Conservation (phyloP, 1,140 invertebrate species). For the Eriosoma lanigerum region DNA sequence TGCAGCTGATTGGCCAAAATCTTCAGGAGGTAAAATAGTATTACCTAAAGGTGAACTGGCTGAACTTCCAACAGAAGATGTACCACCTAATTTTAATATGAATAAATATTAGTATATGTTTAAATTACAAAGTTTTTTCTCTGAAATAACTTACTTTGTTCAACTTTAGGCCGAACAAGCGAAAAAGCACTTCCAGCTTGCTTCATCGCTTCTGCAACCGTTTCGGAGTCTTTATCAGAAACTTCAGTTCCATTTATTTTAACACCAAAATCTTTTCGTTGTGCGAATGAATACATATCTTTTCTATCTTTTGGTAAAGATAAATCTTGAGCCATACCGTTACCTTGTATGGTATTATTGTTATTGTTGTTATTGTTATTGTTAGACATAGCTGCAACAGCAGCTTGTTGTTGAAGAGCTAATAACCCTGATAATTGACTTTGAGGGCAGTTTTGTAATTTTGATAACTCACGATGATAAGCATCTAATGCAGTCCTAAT, state of each 20-base stretch:
- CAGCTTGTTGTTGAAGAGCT: slow-evolving; percentile 47
- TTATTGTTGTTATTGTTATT: slow-evolving; percentile 48
- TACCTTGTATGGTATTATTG: slow-evolving; percentile 58
- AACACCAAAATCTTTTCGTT: slow-evolving; percentile 46
- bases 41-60: slow-evolving; percentile 76
- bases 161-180: slow-evolving; percentile 76
- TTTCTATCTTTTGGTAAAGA: slow-evolving; percentile 70
- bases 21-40: slow-evolving; percentile 79
- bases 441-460: slow-evolving; percentile 61
- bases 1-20: slow-evolving; percentile 74
- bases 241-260: slow-evolving; percentile 52
- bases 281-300: slow-evolving; percentile 28
- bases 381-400: slow-evolving; percentile 37
- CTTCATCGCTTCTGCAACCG: slow-evolving; percentile 66
- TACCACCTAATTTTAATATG: slow-evolving; percentile 37
- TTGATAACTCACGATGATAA: slow-evolving; percentile 88
- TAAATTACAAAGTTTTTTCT: neutral
- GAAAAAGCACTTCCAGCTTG: slow-evolving; percentile 83
- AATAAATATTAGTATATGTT: neutral
- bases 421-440: slow-evolving; percentile 51
- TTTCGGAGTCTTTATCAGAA: slow-evolving; percentile 53
- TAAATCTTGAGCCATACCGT: slow-evolving; percentile 77
- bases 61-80: slow-evolving; percentile 50
- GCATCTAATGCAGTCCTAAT: slow-evolving; percentile 86
- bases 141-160: slow-evolving; percentile 62